phyloP scores from a whole-genome alignment of 2,113 vertebrate species.

The Gallinago undulata region DNA sequence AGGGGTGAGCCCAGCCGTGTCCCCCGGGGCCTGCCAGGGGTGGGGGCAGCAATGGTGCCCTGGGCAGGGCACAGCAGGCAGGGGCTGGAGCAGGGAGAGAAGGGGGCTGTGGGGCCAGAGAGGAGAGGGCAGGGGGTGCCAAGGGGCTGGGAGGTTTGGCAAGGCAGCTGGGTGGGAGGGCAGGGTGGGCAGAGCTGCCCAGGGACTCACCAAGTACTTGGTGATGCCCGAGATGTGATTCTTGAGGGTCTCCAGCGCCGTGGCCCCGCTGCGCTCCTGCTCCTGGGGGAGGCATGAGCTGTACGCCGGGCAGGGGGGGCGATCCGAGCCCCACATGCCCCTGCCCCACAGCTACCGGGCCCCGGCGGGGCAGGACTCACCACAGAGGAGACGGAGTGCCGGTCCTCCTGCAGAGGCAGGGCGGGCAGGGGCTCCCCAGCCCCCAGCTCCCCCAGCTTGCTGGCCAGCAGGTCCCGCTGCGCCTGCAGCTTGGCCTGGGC shows the following conservation, averaged over 20 bases:
- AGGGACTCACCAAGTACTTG: slow-evolving; percentile 79
- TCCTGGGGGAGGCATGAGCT: slow-evolving; percentile 63
- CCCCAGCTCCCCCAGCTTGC: slow-evolving; percentile 81
- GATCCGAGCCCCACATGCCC: fast-evolving
- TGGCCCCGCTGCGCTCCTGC: slow-evolving; percentile 65
- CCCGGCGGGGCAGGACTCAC: slow-evolving; percentile 58
- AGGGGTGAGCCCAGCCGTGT: neutral
- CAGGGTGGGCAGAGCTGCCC: neutral
- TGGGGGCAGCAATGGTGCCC: neutral
- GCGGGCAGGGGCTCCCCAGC: slow-evolving; percentile 71
- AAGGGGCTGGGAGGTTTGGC: neutral
- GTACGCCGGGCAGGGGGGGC: fast-evolving
- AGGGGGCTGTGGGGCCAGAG: neutral
- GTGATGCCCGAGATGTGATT: slow-evolving; percentile 84
- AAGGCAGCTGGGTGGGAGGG: neutral
- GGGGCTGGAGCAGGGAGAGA: neutral
- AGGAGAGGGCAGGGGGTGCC: neutral
- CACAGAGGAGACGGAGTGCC: slow-evolving; percentile 71
- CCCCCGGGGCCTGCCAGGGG: fast-evolving
- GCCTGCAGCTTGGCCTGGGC: slow-evolving; percentile 82
- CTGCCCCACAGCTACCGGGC: fast-evolving
- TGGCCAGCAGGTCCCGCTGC: slow-evolving; percentile 81
- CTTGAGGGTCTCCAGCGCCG: slow-evolving; percentile 80
- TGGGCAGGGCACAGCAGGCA: neutral
- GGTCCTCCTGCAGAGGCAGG: slow-evolving; percentile 79